Base-by-base conservation (phyloP, 2,797 vertebrate genomes). In the Acomys russatus region DNA sequence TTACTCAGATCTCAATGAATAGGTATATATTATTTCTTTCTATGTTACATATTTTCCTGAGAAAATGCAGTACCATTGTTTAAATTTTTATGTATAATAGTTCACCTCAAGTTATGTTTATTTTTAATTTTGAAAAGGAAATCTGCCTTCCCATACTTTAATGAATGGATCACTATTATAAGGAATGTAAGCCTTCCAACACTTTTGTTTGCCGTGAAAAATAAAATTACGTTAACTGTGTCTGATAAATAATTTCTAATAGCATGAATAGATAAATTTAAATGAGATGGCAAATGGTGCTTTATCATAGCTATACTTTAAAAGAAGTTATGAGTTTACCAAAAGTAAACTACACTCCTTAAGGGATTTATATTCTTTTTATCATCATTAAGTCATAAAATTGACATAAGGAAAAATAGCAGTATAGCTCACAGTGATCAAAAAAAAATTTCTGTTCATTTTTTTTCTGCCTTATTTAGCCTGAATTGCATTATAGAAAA, bases 391-490 rank as follows among this genome's bases (percentile, higher is more conserved):
- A 95, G 66, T 49, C 85, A 30, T 87, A 54, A 95, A 88, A 76
- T 88, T 82, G 59, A 35, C 86, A 90, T 51, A 78, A 44, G 10
- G 4, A 88, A 73, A 95, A 89, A 83, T 4, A 94, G 0, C 14
- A 89, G 10, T 20, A 18, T 84, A 35, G 35, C 33, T 56, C 22
- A 70, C n/a, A 7, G 44, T 84, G n/a, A 17, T 64, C 66, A 89
- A 49, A 51, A 91, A 91, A 44, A 2, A 33, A 6, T 22, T 97
- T 92, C 71, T 91, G 9, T 80, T 76, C 64, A 61, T 91, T 44
- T 70, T 90, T 90, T 91, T 89, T 70, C 49, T 92, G 38, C 33
- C 4, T 94, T 90, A 85, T 95, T 95, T 96, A 51, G 96, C 66
- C 76, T 92, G 44, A 33, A 79, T 70, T 18, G 66, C 51, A 88